Base-by-base conservation (phyloP, 2,888 invertebrate genomes). In the Epinotia demarniana region DNA sequence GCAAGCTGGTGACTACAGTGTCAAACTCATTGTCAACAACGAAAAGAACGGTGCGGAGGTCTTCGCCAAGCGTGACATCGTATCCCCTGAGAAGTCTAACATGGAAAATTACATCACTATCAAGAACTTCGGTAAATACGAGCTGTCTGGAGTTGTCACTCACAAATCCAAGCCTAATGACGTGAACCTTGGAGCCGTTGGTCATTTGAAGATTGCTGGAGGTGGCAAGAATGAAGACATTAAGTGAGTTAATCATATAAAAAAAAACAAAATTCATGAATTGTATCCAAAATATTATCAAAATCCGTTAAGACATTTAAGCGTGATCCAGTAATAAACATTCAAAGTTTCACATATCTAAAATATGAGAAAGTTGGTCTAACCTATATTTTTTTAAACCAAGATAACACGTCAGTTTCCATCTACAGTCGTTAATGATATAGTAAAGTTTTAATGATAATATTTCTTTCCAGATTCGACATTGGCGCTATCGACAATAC, bases 101-200 rank as follows among this genome's bases (percentile, higher is more conserved):
- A 93, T 96, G 60, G 93, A 94, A 60, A 95, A 96, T 81, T 94
- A 93, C 55, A 77, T 97, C 11, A 92, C 94, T 5, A 80, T 96
- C 18, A 95, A 95, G 43, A 94, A 95, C 63, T 94, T 95, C 13
- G 95, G 95, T 69, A 96, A 95, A 83, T 95, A 96, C 81, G 95
- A 96, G 81, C 87, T 96, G 0, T 95, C 95, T 43, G 95, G 96
- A 66, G 93, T 94, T 0, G 88, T 96, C 0, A 88, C 91, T 0
- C 95, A 96, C 82, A 94, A 92, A 70, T 86, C 92, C 4, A 93
- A 94, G 80, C 90, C 94, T 0, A 94, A 95, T 72, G 95, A 96
- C 78, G 80, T 95, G 18, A 92, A 96, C 67, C 82, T 95, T 76
- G 95, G 95, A 3, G 94, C 95, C 19, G 89, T 95, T 76, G 92